Evolutionary conservation across 2,888 invertebrate genomes (phyloP), one percentile per base, ranked within the genome.

Genomic region (Therioaphis trifolii): DNA sequence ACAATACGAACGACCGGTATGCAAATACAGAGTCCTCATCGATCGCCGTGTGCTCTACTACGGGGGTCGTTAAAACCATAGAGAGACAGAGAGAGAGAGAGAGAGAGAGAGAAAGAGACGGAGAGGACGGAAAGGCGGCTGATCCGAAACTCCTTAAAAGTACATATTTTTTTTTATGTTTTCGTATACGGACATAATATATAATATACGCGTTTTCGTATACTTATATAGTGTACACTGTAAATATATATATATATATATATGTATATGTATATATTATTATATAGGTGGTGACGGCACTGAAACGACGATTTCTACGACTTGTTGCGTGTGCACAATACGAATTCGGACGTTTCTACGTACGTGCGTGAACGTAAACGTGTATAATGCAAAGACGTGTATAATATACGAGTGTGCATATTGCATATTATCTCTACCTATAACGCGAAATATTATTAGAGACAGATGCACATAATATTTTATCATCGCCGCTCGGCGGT

Each of bases 1-100:
- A n/a, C n/a, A n/a, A n/a, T 27, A 35, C 14, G 14, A 21, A 58
- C 35, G 61, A 61, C 61, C 61, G 29, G 27, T 66, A 66, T 66
- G 66, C 66, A 66, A 66, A 66, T 66, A 9, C 21, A n/a, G 40
- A 58, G 24, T 58, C 55, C n/a, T 49, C 18, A 18, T 46, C 52
- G 52, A 52, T 52, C 52, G 52, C 11, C 43, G 5, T 5, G 52
- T 52, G 18, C 1, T 29, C n/a, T 2, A 5, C 27, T 12, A 12
- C 61, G 27, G 5, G 27, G 24, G 61, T 61, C 27, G 35, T 66
- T 66, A 66, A 66, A 66, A 2, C 4, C 18, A 24, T 21, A 55
- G 9, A n/a, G n/a, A n/a, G n/a, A n/a, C n/a, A n/a, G n/a, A n/a
- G n/a, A n/a, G n/a, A n/a, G n/a, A n/a, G n/a, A n/a, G n/a, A n/a